A percentile compares a stretch with the other conserved stretches of the same genome.
Evolutionary conservation across 2,113 vertebrate species (phyloP).

Genomic region (Sprattus sprattus): DNA sequence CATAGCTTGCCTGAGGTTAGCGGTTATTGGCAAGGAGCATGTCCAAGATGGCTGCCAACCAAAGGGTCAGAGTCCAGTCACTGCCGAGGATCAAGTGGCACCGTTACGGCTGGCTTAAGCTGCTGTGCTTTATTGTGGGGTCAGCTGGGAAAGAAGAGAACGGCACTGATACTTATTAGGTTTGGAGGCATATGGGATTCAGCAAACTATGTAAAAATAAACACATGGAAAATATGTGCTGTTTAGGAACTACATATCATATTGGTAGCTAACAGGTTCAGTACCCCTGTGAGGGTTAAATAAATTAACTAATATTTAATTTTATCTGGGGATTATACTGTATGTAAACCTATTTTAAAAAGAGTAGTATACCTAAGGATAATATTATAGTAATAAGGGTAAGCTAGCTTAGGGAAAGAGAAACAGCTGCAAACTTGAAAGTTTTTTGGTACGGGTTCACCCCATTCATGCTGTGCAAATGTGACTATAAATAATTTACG

Average conservation of each 20-base stretch:
- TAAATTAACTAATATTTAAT: not conserved
- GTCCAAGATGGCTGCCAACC: not conserved
- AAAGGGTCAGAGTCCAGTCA: not conserved
- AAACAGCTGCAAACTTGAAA: not conserved
- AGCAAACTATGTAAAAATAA: not conserved
- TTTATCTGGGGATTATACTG: not conserved
- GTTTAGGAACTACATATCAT: too few relatives aligned
- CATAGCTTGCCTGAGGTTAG: not conserved
- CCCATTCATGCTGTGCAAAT: not conserved
- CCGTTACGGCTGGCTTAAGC: not conserved
- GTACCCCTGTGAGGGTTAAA: not conserved
- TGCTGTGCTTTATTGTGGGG: not conserved
- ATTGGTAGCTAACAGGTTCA: not conserved
- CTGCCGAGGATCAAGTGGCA: not conserved
- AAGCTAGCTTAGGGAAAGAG: too few relatives aligned
- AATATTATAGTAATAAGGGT: too few relatives aligned
- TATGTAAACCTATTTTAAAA: not conserved
- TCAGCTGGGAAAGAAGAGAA: not conserved
- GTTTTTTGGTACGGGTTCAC: not conserved
- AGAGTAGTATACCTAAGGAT: too few relatives aligned
- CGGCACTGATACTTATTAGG: not conserved
- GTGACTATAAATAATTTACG: slow-evolving; percentile 6
- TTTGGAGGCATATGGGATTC: not conserved
- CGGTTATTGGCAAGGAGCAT: not conserved
- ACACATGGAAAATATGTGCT: not conserved